Conservation (phyloP, 2,888 invertebrate genomes). For the Lucinisca nassula region DNA sequence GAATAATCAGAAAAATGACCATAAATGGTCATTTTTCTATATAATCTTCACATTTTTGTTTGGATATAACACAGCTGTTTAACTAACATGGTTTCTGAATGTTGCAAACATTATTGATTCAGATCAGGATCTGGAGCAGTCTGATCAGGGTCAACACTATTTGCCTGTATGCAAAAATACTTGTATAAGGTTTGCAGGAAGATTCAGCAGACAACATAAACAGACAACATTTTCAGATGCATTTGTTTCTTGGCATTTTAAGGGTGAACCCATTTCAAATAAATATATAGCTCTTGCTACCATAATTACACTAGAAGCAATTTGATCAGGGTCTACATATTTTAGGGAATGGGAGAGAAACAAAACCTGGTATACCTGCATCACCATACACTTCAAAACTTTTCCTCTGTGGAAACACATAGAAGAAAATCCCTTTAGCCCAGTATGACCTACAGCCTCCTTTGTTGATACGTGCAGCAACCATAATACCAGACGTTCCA, state of each 20-base stretch:
- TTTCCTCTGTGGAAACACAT: slow-evolving; percentile 78
- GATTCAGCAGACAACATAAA: too few relatives aligned
- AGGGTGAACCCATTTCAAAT: too few relatives aligned
- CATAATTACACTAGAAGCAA: neutral
- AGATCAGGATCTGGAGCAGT: too few relatives aligned
- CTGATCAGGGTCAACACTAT: too few relatives aligned
- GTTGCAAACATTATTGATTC: too few relatives aligned
- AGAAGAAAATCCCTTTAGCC: slow-evolving; percentile 85
- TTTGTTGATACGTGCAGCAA: slow-evolving; percentile 84
- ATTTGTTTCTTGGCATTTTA: neutral
- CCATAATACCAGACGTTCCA: slow-evolving; percentile 81
- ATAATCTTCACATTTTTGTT: too few relatives aligned
- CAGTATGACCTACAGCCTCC: slow-evolving; percentile 83
- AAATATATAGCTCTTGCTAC: neutral
- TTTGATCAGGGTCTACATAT: neutral
- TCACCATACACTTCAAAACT: slow-evolving; percentile 77
- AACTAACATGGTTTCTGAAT: too few relatives aligned
- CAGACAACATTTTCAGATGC: neutral
- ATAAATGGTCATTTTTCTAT: too few relatives aligned
- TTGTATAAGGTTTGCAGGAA: too few relatives aligned
- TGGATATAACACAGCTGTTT: too few relatives aligned
- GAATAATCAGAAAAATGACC: too few relatives aligned
- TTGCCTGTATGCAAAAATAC: too few relatives aligned
- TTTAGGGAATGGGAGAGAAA: neutral
- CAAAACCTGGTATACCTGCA: slow-evolving; percentile 70